Evolutionary conservation across 2,113 vertebrate species (phyloP), one percentile per base, ranked within the genome.

Genomic region (Bungarus multicinctus): DNA sequence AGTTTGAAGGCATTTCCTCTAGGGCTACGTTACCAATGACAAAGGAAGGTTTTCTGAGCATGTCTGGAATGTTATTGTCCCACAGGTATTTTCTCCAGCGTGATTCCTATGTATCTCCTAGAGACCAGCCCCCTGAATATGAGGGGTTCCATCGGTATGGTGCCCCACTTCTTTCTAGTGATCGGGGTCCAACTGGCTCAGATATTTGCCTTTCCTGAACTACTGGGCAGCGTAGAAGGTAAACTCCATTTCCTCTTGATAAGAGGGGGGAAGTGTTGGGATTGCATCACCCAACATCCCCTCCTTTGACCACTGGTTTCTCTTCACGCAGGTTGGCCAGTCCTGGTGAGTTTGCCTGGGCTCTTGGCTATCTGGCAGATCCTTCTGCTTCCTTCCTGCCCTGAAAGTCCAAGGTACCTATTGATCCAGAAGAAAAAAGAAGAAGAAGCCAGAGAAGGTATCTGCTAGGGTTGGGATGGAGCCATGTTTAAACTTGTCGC

Each of bases 361-460:
- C 95, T 99, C 92, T 98, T 99, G 0, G 99, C 99, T 0, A 34
- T 95, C 0, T 5, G 99, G 0, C 97, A 99, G 96, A 97, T 99
- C 2, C 90, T 99, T 4, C 23, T 97, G 0, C 69, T 99, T 95
- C 99, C 99, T 43, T 98, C 98, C 81, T 99, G 98, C 94, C 99
- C 99, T 0, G 99, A 99, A 97, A 99, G 99, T 30, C 99, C 99
- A 47, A 96, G 99, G 0, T 99, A 99, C 92, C 98, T 98, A 96
- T 98, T 99, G 93, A 97, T 99, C 86, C 98, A 99, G 93, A 99
- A 96, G 93, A 97, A 97, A 25, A 92, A 98, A 0, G 97, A 98
- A 18, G 96, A 89, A 0, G 96, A 95, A 0, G 98, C 99, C 54
- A 97, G 95, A 39, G 95, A 93, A 93, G 98, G 99, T 99, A 95